Evolutionary conservation across 2,113 vertebrate genomes (phyloP), one percentile per base, ranked within the genome.

Genomic region (Hiodon tergisus): DNA sequence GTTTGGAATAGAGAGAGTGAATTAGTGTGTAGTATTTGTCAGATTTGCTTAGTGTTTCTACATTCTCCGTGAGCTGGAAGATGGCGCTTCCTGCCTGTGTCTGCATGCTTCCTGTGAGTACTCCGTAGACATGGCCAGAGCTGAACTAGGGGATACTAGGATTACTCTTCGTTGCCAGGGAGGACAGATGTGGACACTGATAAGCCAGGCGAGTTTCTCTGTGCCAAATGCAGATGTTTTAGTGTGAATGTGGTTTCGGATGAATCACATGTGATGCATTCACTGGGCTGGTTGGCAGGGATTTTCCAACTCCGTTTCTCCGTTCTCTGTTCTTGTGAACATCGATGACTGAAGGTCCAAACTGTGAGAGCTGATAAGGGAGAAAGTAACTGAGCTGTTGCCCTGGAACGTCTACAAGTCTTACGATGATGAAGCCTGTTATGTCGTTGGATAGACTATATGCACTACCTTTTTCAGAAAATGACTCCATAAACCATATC

Each of bases 371-470:
- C 51, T 17, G 16, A 16, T 17, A 16, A 7, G 4, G 17, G 16
- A 51, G 5, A 9, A 65, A 46, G 53, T 55, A 57, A 70, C 11
- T 31, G 53, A 70, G 17, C 63, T 31, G 16, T 10, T 17, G 31
- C 57, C 13, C 46, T 60, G n/a, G 58, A 50, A 51, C 14, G 5
- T 2, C 72, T 53, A 47, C 9, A 13, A 54, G 5, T 63, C 31
- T 73, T 65, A 17, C 9, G 9, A 73, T 9, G n/a, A 17, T 8
- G 65, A 31, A 72, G 57, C 11, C 61, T 65, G n/a, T 13, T 73
- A 59, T 47, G 57, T 60, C 17, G 48, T 68, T 5, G 48, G 55
- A 11, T 11, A 31, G 47, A 13, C 9, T 4, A 50, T 8, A 13
- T 5, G 4, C 46, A 72, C 16, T 71, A 57, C 10, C 48, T 3